phyloP scores from a whole-genome alignment of 2,113 vertebrate species.

The Xiphophorus maculatus region DNA sequence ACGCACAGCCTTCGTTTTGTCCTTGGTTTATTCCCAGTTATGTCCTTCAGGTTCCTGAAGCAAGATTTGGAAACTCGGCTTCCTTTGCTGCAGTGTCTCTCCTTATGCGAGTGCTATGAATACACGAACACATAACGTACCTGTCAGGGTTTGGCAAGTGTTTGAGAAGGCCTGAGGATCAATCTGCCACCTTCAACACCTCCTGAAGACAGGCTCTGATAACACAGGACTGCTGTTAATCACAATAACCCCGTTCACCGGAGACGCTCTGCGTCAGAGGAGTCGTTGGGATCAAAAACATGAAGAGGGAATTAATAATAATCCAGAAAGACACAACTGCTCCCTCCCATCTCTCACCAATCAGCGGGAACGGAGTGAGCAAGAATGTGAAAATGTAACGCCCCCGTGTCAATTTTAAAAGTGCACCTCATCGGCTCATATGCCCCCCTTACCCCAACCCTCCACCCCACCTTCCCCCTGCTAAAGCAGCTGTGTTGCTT shows the following conservation, averaged over 20 bases:
- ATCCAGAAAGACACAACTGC: slow-evolving; percentile 55
- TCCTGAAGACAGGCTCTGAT: slow-evolving; percentile 45
- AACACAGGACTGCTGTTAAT: slow-evolving; percentile 56
- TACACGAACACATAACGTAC: slow-evolving; percentile 23
- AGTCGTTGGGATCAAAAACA: slow-evolving; percentile 63
- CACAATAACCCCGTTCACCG: slow-evolving; percentile 66
- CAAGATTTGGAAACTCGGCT: slow-evolving; percentile 32
- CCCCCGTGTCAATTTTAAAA: slow-evolving; percentile 77
- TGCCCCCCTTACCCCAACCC: slow-evolving; percentile 40
- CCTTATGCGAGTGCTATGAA: slow-evolving; percentile 22
- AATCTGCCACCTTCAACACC: slow-evolving; percentile 73
- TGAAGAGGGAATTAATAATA: slow-evolving; percentile 41
- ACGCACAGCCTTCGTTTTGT: slow-evolving; percentile 29
- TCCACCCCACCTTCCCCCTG: slow-evolving; percentile 41
- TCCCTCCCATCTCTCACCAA: slow-evolving; percentile 36
- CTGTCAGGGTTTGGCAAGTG: slow-evolving; percentile 63
- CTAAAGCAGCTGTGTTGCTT: slow-evolving; percentile 74
- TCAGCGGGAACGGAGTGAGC: slow-evolving; percentile 53
- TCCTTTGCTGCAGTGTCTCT: slow-evolving; percentile 18
- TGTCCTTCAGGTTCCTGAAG: slow-evolving; percentile 32
- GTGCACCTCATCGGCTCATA: slow-evolving; percentile 65
- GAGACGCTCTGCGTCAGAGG: slow-evolving; percentile 48
- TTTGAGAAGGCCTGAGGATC: slow-evolving; percentile 52
- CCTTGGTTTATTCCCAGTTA: slow-evolving; percentile 31
- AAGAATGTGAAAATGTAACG: slow-evolving; percentile 76